Conservation (phyloP, 2,888 invertebrate genomes). For the Micropterix aruncella region DNA sequence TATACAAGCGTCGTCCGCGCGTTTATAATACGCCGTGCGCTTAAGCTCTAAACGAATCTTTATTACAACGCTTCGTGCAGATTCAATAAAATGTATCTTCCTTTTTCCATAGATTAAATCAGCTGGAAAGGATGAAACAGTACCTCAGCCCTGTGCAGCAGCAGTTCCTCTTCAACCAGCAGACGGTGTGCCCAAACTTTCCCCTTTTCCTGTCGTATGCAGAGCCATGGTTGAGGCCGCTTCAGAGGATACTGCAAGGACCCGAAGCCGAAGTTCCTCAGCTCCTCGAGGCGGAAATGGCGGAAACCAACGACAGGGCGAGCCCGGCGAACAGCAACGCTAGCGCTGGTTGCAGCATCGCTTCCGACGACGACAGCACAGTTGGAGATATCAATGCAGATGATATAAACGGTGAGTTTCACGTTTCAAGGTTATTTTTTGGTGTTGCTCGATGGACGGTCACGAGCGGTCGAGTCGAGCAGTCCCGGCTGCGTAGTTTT, state of each 20-base stretch:
- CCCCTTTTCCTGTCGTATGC: constrained; percentile 33
- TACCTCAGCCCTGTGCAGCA: constrained; percentile 23
- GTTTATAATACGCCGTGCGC: no score
- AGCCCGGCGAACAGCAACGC: constrained; percentile 23
- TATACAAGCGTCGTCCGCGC: no score
- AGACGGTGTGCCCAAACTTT: constrained; percentile 23
- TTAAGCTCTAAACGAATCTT: no score
- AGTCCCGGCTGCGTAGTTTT: no score
- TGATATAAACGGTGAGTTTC: background rate
- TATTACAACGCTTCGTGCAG: no score
- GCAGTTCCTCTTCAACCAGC: constrained; percentile 30
- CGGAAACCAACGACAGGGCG: constrained; percentile 16
- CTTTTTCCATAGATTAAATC: constrained; percentile 25
- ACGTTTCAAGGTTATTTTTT: background rate
- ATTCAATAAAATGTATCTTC: no score
- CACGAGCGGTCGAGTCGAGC: no score
- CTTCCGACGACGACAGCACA: constrained; percentile 1
- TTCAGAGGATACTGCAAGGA: constrained; percentile 21
- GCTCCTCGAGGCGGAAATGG: constrained; percentile 1
- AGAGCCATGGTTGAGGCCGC: constrained; percentile 31
- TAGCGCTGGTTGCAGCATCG: constrained; percentile 29
- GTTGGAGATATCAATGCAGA: background rate
- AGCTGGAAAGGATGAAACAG: constrained; percentile 30
- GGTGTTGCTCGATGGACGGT: background rate
- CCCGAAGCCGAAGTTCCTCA: constrained; percentile 6